Conservation (phyloP, 2,113 vertebrate genomes). For the Todiramphus saurophagus region DNA sequence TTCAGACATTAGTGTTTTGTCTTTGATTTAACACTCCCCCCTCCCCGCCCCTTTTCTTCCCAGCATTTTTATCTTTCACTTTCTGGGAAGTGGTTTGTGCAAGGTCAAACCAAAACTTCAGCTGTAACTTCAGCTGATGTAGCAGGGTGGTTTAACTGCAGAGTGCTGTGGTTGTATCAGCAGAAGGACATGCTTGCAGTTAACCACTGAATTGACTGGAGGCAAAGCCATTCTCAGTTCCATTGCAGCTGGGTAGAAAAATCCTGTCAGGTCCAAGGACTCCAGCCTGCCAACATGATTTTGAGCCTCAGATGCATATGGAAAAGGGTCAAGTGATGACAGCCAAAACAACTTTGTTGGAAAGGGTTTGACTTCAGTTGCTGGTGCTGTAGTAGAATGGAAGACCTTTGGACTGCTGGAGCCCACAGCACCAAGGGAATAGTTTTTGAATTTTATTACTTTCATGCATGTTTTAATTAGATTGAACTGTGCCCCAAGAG, state of each 20-base stretch:
- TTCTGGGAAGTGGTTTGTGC: neutral
- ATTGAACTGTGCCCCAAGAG: neutral
- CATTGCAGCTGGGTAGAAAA: neutral
- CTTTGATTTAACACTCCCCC: neutral
- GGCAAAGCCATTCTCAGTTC: neutral
- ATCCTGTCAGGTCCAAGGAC: neutral
- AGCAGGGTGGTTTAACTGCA: neutral
- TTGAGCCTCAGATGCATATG: neutral
- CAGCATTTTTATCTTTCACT: neutral
- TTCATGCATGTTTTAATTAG: neutral
- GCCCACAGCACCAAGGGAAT: neutral
- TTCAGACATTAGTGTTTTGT: neutral
- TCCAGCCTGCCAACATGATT: neutral
- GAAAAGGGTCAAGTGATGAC: neutral
- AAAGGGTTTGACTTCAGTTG: neutral
- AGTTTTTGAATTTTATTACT: neutral
- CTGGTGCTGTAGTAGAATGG: neutral
- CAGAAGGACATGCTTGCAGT: neutral
- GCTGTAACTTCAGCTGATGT: neutral
- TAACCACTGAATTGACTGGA: neutral
- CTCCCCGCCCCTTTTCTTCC: neutral
- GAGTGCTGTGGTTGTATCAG: neutral
- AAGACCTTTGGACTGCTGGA: neutral
- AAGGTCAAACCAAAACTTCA: constrained; percentile 17
- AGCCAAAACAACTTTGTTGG: neutral